These are phyloP conservation scores for Phrynocephalus guinanensis DNA, from an alignment of 2,797 vertebrate species.

Conservation along the genomic window DNA sequence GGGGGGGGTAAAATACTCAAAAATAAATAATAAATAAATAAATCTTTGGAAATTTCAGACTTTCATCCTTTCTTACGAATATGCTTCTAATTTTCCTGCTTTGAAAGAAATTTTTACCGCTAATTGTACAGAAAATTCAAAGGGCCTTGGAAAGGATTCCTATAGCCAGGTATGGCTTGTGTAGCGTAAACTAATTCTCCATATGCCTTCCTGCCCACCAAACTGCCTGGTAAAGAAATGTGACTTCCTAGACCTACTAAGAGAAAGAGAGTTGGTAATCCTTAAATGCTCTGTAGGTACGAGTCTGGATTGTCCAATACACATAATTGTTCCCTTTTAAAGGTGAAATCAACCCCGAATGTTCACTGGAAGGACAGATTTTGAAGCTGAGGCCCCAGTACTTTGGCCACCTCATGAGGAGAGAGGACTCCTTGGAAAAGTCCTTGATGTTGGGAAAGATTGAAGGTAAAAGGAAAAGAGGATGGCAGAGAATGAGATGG, in stretches of 20 bases:
- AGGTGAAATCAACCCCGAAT: background rate
- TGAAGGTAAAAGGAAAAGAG: no score
- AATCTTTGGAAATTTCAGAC: background rate
- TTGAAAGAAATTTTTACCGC: background rate
- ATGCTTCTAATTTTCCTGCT: background rate
- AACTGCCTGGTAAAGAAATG: background rate
- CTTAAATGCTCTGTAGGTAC: background rate
- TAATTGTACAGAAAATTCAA: background rate
- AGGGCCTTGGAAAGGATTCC: background rate
- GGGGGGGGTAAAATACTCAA: no score
- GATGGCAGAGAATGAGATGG: no score
- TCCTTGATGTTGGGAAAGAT: no score
- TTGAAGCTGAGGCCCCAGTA: no score
- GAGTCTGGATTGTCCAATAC: background rate
- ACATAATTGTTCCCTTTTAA: background rate
- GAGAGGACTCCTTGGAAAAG: no score
- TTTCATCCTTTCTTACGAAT: background rate
- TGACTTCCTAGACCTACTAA: background rate
- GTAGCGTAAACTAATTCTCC: background rate
- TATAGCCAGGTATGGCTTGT: background rate
- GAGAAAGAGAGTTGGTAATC: background rate
- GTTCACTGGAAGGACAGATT: no score
- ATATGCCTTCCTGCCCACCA: background rate
- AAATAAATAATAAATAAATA: no score
- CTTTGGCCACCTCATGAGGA: no score